Conservation (phyloP, 1,140 invertebrate genomes). For the Listronotus bonariensis region DNA sequence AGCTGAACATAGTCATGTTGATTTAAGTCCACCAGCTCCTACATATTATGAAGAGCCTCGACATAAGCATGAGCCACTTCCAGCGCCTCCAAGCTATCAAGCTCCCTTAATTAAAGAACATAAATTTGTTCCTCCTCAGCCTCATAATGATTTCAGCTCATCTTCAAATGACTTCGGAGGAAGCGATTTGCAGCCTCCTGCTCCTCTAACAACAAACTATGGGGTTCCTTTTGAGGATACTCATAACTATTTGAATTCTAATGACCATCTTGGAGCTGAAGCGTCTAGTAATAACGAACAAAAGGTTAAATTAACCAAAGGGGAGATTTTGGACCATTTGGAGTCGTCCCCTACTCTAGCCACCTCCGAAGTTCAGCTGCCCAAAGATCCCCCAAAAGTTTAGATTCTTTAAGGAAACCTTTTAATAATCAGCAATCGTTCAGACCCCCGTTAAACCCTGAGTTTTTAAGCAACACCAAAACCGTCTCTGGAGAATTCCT, state of each 20-base stretch:
- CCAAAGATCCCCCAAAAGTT: constrained; percentile 20
- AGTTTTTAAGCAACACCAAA: constrained; percentile 8
- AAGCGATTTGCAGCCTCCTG: constrained; percentile 2
- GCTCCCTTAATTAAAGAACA: constrained; percentile 8
- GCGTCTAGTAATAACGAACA: constrained; percentile 22
- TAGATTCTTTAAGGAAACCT: constrained; percentile 12
- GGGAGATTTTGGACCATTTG: constrained; percentile 23
- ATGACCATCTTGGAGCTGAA: constrained; percentile 20
- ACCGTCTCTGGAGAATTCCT: neutral
- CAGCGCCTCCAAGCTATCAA: constrained; percentile 5
- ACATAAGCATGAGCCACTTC: neutral
- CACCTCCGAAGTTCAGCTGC: constrained; percentile 18
- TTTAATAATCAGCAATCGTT: neutral
- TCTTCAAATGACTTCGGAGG: neutral
- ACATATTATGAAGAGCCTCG: constrained; percentile 22
- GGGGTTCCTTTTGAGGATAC: constrained; percentile 18
- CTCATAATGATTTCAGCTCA: neutral
- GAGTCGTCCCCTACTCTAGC: constrained; percentile 19
- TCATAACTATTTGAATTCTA: constrained; percentile 10
- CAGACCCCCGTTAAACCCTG: constrained; percentile 13
- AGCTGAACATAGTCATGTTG: constrained; percentile 13
- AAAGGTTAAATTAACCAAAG: constrained; percentile 26
- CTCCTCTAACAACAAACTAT: constrained; percentile 9
- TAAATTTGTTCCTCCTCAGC: neutral
- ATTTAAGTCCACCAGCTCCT: neutral